These are phyloP conservation scores for Tursiops truncatus DNA, from an alignment of 2,113 vertebrate species.

Conservation along the genomic window DNA sequence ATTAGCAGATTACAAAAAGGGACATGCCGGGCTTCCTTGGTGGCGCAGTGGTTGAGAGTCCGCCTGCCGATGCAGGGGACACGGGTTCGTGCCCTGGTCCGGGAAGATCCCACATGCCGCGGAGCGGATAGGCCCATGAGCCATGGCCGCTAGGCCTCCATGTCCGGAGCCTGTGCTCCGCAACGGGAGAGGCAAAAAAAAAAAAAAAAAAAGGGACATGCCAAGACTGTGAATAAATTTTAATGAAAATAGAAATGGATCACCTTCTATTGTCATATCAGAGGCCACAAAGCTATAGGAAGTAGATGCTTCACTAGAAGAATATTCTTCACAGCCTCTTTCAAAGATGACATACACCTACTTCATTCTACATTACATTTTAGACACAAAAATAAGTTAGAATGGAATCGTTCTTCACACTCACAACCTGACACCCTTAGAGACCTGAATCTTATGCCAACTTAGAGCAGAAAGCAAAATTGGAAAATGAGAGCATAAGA, in stretches of 20 bases:
- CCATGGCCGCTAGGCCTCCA: no score
- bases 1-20: background rate
- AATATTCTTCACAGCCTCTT: background rate
- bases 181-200: no score
- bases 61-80: no score
- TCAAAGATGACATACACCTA: background rate
- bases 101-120: no score
- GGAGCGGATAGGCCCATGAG: no score
- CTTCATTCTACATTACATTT: background rate
- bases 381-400: background rate
- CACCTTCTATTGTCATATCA: background rate
- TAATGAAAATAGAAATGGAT: slow-evolving; percentile 34
- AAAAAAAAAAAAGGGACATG: background rate
- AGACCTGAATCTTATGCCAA: slow-evolving; percentile 4
- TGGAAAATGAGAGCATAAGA: background rate
- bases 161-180: no score
- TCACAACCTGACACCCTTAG: background rate
- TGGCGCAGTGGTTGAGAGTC: no score
- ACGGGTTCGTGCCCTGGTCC: no score
- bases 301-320: background rate
- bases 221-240: background rate
- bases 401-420: background rate
- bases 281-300: background rate
- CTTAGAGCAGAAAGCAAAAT: background rate
- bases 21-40: no score